These are phyloP conservation scores for Lepidurus couesii DNA, from an alignment of 1,140 invertebrate genomes.

Conservation along the genomic window DNA sequence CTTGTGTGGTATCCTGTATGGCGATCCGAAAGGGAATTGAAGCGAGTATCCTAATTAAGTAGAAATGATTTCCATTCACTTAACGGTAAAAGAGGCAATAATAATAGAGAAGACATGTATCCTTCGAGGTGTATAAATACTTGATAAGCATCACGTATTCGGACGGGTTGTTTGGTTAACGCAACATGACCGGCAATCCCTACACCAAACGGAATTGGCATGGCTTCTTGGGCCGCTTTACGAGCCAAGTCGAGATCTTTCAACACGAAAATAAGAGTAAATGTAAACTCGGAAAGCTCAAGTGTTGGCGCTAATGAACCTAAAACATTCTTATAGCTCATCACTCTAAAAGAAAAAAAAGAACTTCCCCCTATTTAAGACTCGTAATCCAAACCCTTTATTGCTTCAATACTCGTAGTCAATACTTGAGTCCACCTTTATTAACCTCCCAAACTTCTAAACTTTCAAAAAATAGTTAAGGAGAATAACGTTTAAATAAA, in stretches of 20 bases:
- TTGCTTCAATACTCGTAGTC: too few relatives aligned
- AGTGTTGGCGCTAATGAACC: not conserved
- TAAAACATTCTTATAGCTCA: too few relatives aligned
- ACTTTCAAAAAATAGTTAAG: too few relatives aligned
- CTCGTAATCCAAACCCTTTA: not conserved
- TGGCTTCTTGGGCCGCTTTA: conserved; percentile 43
- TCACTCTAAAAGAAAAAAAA: not conserved
- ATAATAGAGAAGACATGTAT: not conserved
- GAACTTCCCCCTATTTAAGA: not conserved
- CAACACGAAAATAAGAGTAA: conserved; percentile 30
- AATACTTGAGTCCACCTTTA: too few relatives aligned
- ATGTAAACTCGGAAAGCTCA: not conserved
- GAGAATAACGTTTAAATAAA: too few relatives aligned
- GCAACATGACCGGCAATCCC: conserved; percentile 86
- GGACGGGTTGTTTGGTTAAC: conserved; percentile 77
- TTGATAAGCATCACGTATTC: conserved; percentile 85
- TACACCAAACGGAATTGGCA: conserved; percentile 74
- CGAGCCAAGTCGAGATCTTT: conserved; percentile 68
- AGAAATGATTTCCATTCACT: not conserved
- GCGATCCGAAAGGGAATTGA: conserved; percentile 86
- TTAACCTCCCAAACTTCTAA: too few relatives aligned
- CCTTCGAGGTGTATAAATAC: conserved; percentile 44
- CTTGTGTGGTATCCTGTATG: conserved; percentile 87
- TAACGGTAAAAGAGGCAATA: not conserved
- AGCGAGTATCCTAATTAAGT: conserved; percentile 60